Conservation (phyloP, 92 coral and sea anemone genomes). For the Hydrozoanthus gracilis region DNA sequence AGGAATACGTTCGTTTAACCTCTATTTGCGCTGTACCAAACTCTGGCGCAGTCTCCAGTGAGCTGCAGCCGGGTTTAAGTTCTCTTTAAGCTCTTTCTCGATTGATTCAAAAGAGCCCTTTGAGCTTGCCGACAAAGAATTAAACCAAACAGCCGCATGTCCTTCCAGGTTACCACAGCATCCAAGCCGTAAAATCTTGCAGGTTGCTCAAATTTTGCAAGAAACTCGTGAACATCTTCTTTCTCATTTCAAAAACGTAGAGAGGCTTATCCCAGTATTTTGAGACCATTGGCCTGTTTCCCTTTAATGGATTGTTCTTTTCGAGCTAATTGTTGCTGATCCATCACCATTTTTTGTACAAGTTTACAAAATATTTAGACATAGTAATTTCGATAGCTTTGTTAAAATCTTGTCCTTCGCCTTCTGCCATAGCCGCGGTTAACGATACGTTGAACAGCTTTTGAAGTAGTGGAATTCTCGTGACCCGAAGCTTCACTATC, state of each 20-base stretch:
- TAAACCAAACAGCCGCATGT: slow-evolving; percentile 37
- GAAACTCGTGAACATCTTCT: neutral
- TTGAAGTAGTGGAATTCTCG: too few species aligned
- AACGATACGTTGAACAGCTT: too few species aligned
- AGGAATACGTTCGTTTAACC: slow-evolving; percentile 2
- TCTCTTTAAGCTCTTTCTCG: neutral
- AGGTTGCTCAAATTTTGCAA: neutral
- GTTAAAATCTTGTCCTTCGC: neutral
- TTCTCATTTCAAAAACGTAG: neutral
- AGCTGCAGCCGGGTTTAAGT: slow-evolving; percentile 33
- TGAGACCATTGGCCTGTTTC: neutral
- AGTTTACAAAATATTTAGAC: neutral
- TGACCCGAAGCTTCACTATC: too few species aligned
- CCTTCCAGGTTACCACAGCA: neutral
- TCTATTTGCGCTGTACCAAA: slow-evolving; percentile 36
- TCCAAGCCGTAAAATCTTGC: neutral
- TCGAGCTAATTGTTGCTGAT: neutral
- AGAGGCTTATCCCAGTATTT: neutral
- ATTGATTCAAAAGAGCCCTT: slow-evolving; percentile 20
- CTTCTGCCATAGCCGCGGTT: too few species aligned
- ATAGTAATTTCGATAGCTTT: neutral
- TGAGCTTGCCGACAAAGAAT: neutral
- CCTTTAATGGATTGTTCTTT: neutral
- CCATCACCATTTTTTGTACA: neutral
- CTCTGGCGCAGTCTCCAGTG: slow-evolving; percentile 38